A percentile compares a stretch with the other conserved stretches of the same genome.
Evolutionary conservation across 1,140 invertebrate species (phyloP).

Genomic region (Olivierus martensii): DNA sequence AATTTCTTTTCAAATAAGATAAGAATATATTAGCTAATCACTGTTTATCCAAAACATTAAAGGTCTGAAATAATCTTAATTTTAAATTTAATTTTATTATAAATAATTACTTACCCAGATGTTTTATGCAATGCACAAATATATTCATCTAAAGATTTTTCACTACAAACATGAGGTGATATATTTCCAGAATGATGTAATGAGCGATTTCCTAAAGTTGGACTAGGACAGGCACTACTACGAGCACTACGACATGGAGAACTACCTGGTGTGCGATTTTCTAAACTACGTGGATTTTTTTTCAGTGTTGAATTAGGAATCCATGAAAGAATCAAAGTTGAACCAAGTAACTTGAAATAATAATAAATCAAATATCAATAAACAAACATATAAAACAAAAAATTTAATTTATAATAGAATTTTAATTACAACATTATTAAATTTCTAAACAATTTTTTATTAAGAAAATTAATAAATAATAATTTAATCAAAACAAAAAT

Average conservation of each 20-base stretch:
- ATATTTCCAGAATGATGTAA: conserved; percentile 3
- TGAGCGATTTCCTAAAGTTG: conserved; percentile 9
- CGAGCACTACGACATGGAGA: conserved; percentile 14
- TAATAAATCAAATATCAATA: not conserved
- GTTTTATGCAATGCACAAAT: not conserved
- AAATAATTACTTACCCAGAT: not conserved
- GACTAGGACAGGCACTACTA: conserved; percentile 15
- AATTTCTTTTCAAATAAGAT: no score
- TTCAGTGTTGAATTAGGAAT: conserved; percentile 80
- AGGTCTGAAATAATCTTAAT: not conserved
- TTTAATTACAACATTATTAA: no score
- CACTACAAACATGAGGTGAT: conserved; percentile 1
- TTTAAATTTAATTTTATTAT: no score
- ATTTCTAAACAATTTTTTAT: no score
- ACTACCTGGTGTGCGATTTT: conserved; percentile 32
- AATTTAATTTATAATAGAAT: no score
- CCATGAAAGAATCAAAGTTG: conserved; percentile 80
- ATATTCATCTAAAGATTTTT: conserved; percentile 8
- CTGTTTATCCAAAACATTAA: no score
- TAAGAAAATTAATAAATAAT: no score
- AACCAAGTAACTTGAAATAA: conserved; percentile 34
- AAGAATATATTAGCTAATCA: no score
- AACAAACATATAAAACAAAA: not conserved
- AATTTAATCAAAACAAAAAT: no score
- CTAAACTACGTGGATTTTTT: conserved; percentile 63